phyloP scores from a whole-genome alignment of 2,113 vertebrate genomes.

The Vimba vimba region DNA sequence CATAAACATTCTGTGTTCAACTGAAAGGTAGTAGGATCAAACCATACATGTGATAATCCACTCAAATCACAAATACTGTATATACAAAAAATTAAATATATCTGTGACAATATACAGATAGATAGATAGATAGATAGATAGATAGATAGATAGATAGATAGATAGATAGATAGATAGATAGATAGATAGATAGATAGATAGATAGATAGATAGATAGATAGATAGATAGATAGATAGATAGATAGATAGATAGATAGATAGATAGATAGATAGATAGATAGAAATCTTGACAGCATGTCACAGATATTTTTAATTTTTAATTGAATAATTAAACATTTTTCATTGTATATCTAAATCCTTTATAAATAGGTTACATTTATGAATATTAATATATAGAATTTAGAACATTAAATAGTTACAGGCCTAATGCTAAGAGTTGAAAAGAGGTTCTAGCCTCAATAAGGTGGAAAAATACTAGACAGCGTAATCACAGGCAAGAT shows the following conservation, averaged over 20 bases:
- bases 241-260: no score
- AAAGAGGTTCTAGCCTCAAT: conserved; percentile 36
- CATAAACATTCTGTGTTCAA: not conserved
- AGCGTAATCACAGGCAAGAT: not conserved
- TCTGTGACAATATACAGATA: not conserved
- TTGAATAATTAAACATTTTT: not conserved
- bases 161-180: no score
- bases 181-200: no score
- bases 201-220: no score
- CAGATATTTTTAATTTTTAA: no score
- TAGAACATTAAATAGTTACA: not conserved
- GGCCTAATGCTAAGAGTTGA: conserved; percentile 1
- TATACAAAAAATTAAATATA: not conserved
- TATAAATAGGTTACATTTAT: not conserved
- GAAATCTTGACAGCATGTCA: no score
- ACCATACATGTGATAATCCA: not conserved
- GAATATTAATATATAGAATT: not conserved
- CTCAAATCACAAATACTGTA: not conserved
- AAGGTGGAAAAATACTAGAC: conserved; percentile 42
- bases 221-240: no score
- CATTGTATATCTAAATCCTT: not conserved
- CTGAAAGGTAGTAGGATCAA: not conserved
- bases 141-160: no score
- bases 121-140: no score
- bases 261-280: no score